Evolutionary conservation across 2,888 invertebrate genomes (phyloP), one percentile per base, ranked within the genome.

Genomic region (Epiperipatus broadwayi): DNA sequence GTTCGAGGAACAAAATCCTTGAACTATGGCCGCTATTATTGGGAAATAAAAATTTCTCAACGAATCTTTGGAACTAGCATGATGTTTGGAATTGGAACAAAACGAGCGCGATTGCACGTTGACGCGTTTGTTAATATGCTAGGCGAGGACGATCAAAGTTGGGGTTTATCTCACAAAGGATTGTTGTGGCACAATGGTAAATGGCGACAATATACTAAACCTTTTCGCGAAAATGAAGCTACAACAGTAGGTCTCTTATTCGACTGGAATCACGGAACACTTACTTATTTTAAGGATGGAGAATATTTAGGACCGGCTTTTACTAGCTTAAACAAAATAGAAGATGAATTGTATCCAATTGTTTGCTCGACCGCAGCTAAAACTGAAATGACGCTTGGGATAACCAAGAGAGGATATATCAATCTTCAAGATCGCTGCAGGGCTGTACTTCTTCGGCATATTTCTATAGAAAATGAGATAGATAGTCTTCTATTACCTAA

Each of bases 131-230:
- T 70, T 20, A 75, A 76, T 53, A 60, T 77, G 49, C 56, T 77
- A 20, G 77, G 77, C n/a, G 72, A 73, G 54, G 72, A 76, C 52
- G 64, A 66, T 33, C 61, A 58, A 14, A 70, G 75, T 35, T 77
- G 75, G 75, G 76, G 75, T 0, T 54, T 77, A 15, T 75, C 74
- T 1, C 76, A 77, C 52, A 75, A 75, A 55, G 77, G 77, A 4
- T 50, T 70, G 5, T 52, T 74, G 1, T 75, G 73, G 73, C 75
- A 76, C 51, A 65, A 65, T 16, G 74, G 74, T 12, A 59, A 66
- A 38, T 69, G 70, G 53, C 58, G 66, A 22, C 61, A 67, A 40
- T 76, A 72, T 52, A 72, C 73, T 3, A 69, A 69, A 50, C 70
- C 73, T 1, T 76, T 77, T 53, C 61, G 66, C 44, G 75, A 76